Conservation (phyloP, 2,113 vertebrate species). For the Passer montanus region DNA sequence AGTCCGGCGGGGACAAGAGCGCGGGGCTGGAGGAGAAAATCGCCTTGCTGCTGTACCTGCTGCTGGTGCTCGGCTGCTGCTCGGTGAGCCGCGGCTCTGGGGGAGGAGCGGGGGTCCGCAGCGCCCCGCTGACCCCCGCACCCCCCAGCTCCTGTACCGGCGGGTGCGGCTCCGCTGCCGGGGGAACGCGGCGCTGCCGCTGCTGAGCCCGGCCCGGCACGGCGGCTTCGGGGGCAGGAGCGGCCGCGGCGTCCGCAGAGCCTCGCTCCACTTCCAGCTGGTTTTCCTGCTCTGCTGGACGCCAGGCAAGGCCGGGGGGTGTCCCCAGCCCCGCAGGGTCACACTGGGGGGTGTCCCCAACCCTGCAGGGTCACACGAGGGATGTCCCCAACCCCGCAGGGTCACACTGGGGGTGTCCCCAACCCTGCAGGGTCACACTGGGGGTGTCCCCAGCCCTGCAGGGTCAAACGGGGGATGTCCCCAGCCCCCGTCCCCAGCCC, state of each 20-base stretch:
- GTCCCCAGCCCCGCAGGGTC: too few relatives aligned
- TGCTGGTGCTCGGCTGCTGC: conserved; percentile 71
- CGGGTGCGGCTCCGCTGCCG: conserved; percentile 70
- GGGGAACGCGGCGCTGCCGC: background rate
- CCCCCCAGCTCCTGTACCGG: conserved; percentile 75
- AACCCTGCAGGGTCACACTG: too few relatives aligned
- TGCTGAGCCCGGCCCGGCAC: conserved; percentile 61
- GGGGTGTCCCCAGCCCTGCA: too few relatives aligned
- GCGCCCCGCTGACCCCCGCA: background rate
- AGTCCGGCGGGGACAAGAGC: background rate
- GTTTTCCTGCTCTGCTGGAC: conserved; percentile 81
- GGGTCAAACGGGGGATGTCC: too few relatives aligned
- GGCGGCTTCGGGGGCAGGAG: conserved; percentile 34
- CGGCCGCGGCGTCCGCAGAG: conserved; percentile 30
- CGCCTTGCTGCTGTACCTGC: conserved; percentile 56
- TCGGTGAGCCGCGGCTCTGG: background rate
- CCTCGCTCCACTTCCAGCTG: conserved; percentile 72
- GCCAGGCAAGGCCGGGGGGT: conserved; percentile 60
- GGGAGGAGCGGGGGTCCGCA: background rate
- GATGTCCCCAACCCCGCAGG: too few relatives aligned
- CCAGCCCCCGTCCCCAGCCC: too few relatives aligned
- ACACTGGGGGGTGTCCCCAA: too few relatives aligned
- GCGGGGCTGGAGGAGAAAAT: background rate
- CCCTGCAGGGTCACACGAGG: too few relatives aligned
- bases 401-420: too few relatives aligned